These are phyloP conservation scores for Dryas iulia DNA, from an alignment of 1,140 invertebrate species.

Conservation along the genomic window DNA sequence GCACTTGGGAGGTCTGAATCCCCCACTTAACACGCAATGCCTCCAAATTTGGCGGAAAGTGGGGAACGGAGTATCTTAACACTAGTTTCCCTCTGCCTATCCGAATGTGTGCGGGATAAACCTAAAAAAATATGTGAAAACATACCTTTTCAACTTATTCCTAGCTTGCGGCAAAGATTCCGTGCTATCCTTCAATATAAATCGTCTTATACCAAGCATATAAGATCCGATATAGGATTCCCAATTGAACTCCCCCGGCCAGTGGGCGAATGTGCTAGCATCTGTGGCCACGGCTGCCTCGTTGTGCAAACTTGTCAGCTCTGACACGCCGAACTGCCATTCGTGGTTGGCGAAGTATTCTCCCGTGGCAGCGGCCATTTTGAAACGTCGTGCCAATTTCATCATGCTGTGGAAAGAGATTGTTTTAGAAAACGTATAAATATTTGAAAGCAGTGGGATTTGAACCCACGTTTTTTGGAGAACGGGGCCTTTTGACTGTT, in stretches of 20 bases:
- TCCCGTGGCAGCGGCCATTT: conserved; percentile 87
- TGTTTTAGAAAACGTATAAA: too few relatives aligned
- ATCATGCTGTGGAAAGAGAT: conserved; percentile 85
- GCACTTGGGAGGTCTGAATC: too few relatives aligned
- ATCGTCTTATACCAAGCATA: conserved; percentile 89
- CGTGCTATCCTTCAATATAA: conserved; percentile 87
- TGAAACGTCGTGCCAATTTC: conserved; percentile 89
- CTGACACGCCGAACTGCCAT: conserved; percentile 91
- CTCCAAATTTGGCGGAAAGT: too few relatives aligned
- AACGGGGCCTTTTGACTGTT: neutral
- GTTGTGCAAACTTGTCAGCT: conserved; percentile 85
- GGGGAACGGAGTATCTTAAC: too few relatives aligned
- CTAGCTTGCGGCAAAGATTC: conserved; percentile 84
- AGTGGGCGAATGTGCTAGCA: conserved; percentile 79
- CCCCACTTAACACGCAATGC: too few relatives aligned
- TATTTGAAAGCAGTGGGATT: too few relatives aligned
- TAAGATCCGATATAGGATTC: conserved; percentile 82
- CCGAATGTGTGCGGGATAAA: too few relatives aligned
- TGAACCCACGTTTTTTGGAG: neutral
- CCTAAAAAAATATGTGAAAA: too few relatives aligned
- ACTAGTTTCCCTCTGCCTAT: too few relatives aligned
- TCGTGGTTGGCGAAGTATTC: conserved; percentile 94
- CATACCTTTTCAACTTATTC: conserved; percentile 85
- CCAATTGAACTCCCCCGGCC: conserved; percentile 59
- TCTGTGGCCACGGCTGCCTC: conserved; percentile 83